phyloP scores from a whole-genome alignment of 2,888 invertebrate species.

The Smittia aterrima region DNA sequence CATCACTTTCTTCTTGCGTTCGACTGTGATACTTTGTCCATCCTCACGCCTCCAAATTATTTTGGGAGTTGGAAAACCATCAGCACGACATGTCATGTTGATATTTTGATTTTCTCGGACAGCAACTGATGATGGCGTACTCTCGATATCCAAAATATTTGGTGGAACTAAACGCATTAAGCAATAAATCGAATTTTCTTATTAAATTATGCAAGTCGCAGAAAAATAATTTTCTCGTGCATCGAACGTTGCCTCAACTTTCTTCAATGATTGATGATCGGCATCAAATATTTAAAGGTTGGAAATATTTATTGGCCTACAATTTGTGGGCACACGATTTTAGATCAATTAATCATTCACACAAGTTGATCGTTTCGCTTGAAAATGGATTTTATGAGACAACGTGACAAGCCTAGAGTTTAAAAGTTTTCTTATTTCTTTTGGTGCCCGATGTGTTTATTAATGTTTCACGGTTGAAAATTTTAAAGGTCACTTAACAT shows the following conservation, averaged over 20 bases:
- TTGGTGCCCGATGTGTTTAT: too few species aligned
- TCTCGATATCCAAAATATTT: slow-evolving; percentile 85
- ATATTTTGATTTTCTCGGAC: slow-evolving; percentile 93
- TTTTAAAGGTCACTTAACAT: not conserved
- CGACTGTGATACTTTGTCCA: slow-evolving; percentile 80
- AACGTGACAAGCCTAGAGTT: too few species aligned
- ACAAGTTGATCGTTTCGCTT: too few species aligned
- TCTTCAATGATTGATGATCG: slow-evolving; percentile 1
- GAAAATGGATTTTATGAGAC: too few species aligned
- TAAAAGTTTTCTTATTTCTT: too few species aligned
- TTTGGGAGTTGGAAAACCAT: slow-evolving; percentile 87
- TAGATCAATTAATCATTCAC: too few species aligned
- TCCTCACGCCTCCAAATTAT: slow-evolving; percentile 93
- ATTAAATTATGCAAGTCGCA: not conserved
- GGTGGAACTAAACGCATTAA: slow-evolving; percentile 76
- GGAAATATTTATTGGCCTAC: not conserved
- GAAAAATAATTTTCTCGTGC: not conserved
- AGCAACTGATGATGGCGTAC: slow-evolving; percentile 87
- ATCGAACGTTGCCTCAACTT: too few species aligned
- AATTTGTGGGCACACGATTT: too few species aligned
- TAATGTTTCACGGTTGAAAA: not conserved
- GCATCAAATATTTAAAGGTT: not conserved
- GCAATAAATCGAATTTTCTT: not conserved
- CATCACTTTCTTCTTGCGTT: slow-evolving; percentile 80
- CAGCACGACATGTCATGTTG: slow-evolving; percentile 84